Evolutionary conservation across 2,113 vertebrate genomes (phyloP).

Genomic region (Variabilichromis moorii): DNA sequence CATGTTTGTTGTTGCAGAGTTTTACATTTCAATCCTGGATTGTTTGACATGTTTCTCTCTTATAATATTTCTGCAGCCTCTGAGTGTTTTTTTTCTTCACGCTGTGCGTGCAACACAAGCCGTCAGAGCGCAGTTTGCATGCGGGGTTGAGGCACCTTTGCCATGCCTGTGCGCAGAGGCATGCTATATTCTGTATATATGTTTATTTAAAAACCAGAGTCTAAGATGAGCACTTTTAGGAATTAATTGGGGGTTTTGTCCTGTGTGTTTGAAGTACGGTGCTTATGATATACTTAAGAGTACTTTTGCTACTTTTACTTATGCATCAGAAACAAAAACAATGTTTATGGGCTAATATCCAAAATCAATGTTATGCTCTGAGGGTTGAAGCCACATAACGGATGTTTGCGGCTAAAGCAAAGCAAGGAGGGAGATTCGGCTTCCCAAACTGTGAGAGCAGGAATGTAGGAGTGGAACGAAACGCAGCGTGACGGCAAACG

Average conservation of each 20-base stretch:
- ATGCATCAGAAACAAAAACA: not conserved
- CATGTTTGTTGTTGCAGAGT: not conserved
- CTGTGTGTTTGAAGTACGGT: not conserved
- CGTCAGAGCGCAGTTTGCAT: accelerated
- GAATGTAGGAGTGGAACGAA: not conserved
- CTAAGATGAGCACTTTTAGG: not conserved
- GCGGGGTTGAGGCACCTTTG: not conserved
- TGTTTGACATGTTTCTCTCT: not conserved
- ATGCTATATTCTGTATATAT: not conserved
- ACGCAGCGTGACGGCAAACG: not conserved
- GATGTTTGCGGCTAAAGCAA: not conserved
- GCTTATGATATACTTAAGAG: not conserved
- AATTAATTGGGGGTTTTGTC: not conserved
- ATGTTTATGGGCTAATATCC: not conserved
- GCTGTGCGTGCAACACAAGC: not conserved
- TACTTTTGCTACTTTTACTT: not conserved
- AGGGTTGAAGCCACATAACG: not conserved
- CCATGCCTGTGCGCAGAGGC: not conserved
- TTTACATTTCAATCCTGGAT: not conserved
- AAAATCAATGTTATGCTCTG: not conserved
- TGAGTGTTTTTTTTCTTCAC: not conserved
- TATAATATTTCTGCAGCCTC: not conserved
- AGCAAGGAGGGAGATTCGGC: not conserved
- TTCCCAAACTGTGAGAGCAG: not conserved
- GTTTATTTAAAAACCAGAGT: not conserved